These are phyloP conservation scores for Watersipora subatra DNA, from an alignment of 1,140 invertebrate species.

Conservation along the genomic window DNA sequence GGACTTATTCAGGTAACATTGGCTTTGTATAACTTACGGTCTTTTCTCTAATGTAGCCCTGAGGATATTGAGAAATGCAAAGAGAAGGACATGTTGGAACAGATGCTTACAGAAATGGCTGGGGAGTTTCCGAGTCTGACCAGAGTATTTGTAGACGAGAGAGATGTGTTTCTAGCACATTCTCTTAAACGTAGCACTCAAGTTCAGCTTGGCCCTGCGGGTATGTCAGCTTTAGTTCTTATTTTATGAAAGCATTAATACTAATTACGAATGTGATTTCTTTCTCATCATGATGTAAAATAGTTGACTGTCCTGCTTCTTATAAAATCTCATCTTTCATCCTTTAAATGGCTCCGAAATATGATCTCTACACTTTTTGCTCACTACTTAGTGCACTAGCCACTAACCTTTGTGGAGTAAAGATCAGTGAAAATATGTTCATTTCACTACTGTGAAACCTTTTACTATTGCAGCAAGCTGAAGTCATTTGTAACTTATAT, in stretches of 20 bases:
- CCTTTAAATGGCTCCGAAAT: too few relatives aligned
- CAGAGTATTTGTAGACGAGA: slow-evolving; percentile 80
- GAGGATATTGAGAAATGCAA: slow-evolving; percentile 89
- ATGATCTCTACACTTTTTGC: too few relatives aligned
- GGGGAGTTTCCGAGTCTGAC: slow-evolving; percentile 79
- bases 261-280: neutral
- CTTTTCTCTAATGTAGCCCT: slow-evolving; percentile 46
- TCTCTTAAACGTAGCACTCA: slow-evolving; percentile 64
- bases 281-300: neutral
- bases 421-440: too few relatives aligned
- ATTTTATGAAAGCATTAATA: slow-evolving; percentile 2
- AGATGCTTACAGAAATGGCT: slow-evolving; percentile 76
- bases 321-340: too few relatives aligned
- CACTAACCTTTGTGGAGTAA: too few relatives aligned
- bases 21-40: neutral
- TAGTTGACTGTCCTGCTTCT: too few relatives aligned
- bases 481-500: too few relatives aligned
- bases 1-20: too few relatives aligned
- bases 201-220: slow-evolving; percentile 20
- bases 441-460: too few relatives aligned
- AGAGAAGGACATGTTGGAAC: slow-evolving; percentile 72
- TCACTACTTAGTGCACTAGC: too few relatives aligned
- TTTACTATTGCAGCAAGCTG: too few relatives aligned
- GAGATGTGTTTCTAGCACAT: slow-evolving; percentile 77
- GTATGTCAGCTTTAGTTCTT: slow-evolving; percentile 16